Conservation (phyloP, 2,113 vertebrate genomes). For the Heteronetta atricapilla region DNA sequence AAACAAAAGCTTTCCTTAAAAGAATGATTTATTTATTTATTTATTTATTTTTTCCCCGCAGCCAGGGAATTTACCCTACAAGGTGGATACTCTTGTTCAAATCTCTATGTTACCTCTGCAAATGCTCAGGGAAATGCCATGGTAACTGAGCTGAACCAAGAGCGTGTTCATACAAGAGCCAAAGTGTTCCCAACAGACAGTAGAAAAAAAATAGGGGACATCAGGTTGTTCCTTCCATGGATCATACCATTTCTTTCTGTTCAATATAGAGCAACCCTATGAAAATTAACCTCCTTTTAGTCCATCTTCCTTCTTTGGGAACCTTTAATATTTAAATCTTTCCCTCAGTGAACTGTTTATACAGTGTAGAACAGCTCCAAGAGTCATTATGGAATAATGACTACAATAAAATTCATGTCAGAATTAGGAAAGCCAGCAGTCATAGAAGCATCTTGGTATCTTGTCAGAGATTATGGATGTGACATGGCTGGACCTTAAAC, state of each 20-base stretch:
- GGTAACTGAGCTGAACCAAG: not conserved
- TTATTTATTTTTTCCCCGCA: not conserved
- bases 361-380: not conserved
- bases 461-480: not conserved
- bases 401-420: not conserved
- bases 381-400: not conserved
- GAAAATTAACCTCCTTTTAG: not conserved
- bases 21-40: not conserved
- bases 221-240: not conserved
- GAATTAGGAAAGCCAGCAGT: not conserved
- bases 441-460: not conserved
- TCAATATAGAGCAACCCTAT: not conserved
- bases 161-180: not conserved
- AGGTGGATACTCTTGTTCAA: not conserved
- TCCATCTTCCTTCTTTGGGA: not conserved
- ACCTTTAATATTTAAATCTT: not conserved
- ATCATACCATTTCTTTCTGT: not conserved
- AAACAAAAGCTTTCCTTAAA: not conserved
- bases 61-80: not conserved
- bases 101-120: not conserved
- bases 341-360: not conserved
- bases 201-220: not conserved
- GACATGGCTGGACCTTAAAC: not conserved
- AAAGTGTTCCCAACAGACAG: not conserved
- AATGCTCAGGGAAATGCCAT: not conserved